Percentiles rank a stretch among this genome's conserved stretches.
phyloP scores from a whole-genome alignment of 2,888 invertebrate genomes.

The Pristionchus arcanus region DNA sequence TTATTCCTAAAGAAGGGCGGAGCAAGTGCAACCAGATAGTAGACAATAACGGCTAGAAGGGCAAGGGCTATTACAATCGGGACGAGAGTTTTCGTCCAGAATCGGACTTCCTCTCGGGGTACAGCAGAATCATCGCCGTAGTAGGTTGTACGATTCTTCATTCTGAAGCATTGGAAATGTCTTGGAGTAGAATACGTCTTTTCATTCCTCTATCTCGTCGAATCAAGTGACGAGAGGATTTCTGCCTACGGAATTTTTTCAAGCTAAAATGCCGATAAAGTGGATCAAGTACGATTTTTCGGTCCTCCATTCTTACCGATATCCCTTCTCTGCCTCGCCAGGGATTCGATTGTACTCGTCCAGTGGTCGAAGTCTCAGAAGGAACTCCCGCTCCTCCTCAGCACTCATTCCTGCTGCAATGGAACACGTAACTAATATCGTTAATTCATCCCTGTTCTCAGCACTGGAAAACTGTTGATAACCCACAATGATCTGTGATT shows the following conservation, averaged over 20 bases:
- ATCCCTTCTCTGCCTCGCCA: constrained; percentile 31
- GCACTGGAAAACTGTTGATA: too few species aligned
- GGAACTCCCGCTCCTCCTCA: constrained; percentile 42
- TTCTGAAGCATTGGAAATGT: too few species aligned
- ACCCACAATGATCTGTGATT: too few species aligned
- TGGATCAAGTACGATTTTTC: too few species aligned
- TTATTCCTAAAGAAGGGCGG: neutral
- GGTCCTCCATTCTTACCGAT: constrained; percentile 5
- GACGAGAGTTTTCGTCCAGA: constrained; percentile 29
- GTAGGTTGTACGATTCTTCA: constrained; percentile 44
- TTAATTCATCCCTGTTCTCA: too few species aligned
- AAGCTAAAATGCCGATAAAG: too few species aligned
- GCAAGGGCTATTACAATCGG: constrained; percentile 15
- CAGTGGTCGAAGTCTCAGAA: constrained; percentile 24
- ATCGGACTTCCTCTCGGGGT: neutral
- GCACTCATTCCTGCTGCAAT: constrained; percentile 18
- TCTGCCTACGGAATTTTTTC: too few species aligned
- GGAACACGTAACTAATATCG: too few species aligned
- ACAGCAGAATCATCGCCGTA: neutral
- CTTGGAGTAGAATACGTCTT: too few species aligned
- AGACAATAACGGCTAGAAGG: constrained; percentile 11
- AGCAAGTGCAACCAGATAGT: neutral
- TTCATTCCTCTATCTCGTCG: too few species aligned
- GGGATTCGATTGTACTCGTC: constrained; percentile 15
- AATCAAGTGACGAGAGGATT: too few species aligned